Percentiles rank a stretch among this genome's conserved stretches.
These are phyloP conservation scores for Chymomyza amoena DNA, from an alignment of 2,888 invertebrate species.

Conservation along the genomic window DNA sequence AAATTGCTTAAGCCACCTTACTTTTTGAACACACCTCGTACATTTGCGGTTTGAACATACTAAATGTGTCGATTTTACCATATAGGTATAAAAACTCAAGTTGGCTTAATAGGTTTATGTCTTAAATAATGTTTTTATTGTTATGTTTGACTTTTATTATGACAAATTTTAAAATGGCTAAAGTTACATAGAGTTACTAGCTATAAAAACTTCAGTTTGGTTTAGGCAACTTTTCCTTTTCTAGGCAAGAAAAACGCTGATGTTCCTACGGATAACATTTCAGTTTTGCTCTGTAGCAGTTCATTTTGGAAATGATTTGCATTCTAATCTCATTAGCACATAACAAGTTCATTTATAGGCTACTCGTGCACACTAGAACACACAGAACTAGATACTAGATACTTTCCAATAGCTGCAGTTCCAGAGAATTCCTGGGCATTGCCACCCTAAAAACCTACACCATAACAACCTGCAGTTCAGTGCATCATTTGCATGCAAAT, in stretches of 20 bases:
- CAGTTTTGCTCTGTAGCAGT: slow-evolving; percentile 4
- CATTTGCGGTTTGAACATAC: no score
- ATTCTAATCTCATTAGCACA: slow-evolving; percentile 71
- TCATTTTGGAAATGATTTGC: slow-evolving; percentile 54
- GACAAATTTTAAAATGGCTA: no score
- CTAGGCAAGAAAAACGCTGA: not conserved
- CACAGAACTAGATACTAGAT: no score
- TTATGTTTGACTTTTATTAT: no score
- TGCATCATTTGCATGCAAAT: slow-evolving; percentile 69
- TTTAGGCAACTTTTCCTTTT: no score
- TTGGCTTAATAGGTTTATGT: no score
- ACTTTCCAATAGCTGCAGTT: slow-evolving; percentile 41
- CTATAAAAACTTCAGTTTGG: no score
- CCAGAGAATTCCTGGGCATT: slow-evolving; percentile 24
- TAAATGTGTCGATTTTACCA: no score
- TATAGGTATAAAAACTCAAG: no score
- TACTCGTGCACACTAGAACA: not conserved
- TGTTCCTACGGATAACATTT: not conserved
- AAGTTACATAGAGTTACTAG: not conserved
- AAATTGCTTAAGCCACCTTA: no score
- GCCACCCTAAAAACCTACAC: not conserved
- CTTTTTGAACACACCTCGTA: no score
- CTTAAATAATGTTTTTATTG: no score
- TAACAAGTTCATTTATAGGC: slow-evolving; percentile 60
- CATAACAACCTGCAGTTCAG: slow-evolving; percentile 28